Evolutionary conservation across 1,140 invertebrate species (phyloP), one percentile per base, ranked within the genome.

Genomic region (Drosophila ficusphila): DNA sequence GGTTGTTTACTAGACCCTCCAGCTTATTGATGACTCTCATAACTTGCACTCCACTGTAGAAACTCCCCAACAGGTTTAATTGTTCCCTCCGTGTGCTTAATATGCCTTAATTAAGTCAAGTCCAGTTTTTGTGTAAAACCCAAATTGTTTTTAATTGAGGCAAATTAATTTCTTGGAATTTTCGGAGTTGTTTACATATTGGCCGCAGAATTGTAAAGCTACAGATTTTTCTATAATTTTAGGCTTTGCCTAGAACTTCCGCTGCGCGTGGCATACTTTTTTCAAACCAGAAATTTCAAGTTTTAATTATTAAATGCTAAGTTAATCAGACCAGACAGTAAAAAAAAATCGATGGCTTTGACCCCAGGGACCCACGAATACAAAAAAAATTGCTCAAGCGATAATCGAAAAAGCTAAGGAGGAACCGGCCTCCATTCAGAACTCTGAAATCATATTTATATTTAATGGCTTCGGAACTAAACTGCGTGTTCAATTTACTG

Each of bases 151-250:
- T 76, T 72, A 83, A 85, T 83, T 83, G 79, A 60, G 34, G 41
- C 61, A 61, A 56, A 72, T 85, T 46, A 52, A 46, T 76, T 79
- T 79, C 81, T 72, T 85, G 81, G 81, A 85, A 83, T 39, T 74
- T 57, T 39, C 4, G 16, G 38, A 58, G 69, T 70, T 65, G 64
- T 75, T 79, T 65, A 48, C 56, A 6, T 8, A n/a, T n/a, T 12
- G 3, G 19, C 18, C 36, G 4, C 8, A n/a, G 19, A 36, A 47
- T 11, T 67, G 62, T 34, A 67, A 61, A 60, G 58, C 65, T 64
- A 67, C 74, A 47, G 31, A 44, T 61, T 62, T 67, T 54, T 27
- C 33, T 41, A 74, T 83, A 78, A 83, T 74, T 61, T 46, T 3
- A 72, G 56, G 61, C 27, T 52, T 29, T 19, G 9, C 33, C 11